Evolutionary conservation across 2,113 vertebrate species (phyloP), one percentile per base, ranked within the genome.

Genomic region (Jacana jacana): DNA sequence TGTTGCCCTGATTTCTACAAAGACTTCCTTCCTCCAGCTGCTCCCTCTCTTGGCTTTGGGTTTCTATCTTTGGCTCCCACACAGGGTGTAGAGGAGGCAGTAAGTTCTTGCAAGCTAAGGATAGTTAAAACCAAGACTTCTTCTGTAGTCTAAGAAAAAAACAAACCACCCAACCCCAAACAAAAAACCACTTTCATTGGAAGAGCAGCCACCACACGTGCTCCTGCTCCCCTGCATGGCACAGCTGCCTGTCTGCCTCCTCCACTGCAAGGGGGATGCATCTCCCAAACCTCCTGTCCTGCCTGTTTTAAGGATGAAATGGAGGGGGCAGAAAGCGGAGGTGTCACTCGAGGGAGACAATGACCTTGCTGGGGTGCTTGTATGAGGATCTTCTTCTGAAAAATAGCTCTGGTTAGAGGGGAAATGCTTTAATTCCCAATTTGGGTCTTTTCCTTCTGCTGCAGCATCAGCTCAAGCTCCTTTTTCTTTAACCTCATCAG

Each of bases 151-250:
- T 44, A 86, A 86, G 91, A 2, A 13, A 23, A 27, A 69, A 91
- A 49, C 66, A 2, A 13, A 23, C 40, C 10, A 40, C 10, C 10
- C 40, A 10, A 40, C 10, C 10, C 40, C 40, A 40, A 69, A 89
- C 40, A 73, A 2, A 15, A 24, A 27, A 20, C 17, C 0, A 2
- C 11, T 71, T 75, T 39, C 2, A 1, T 9, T 24, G 87, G 31
- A 58, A 79, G 58, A 46, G 28, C 76, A 40, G 79, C n/a, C 15
- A 6, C 35, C 27, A 11, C 2, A 2, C 0, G 0, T 10, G 31
- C 0, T 0, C 37, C 30, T 23, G 28, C 63, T 83, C 18, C 17
- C 0, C 44, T 11, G 24, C 4, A 0, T 0, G 4, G 20, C 68
- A 30, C 10, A 11, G 54, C 44, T 2, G 2, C 3, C 0, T 9